Conservation (phyloP, 2,113 vertebrate genomes). For the Pseudolaguvia tuberculata region DNA sequence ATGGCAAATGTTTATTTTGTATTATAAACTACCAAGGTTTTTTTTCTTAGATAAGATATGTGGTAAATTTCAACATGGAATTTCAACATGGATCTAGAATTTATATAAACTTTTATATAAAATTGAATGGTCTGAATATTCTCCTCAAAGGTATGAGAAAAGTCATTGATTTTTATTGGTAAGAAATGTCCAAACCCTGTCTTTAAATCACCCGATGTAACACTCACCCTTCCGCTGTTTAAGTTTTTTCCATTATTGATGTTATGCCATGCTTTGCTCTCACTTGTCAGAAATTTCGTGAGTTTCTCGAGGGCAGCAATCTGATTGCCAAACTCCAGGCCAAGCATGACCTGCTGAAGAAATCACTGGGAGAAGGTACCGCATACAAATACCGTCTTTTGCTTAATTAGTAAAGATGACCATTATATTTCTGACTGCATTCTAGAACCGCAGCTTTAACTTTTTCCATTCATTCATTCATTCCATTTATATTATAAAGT, state of each 20-base stretch:
- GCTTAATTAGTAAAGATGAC: background rate
- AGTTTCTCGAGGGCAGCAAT: slow-evolving; percentile 96
- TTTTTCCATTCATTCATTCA: background rate
- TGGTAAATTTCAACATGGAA: too few relatives aligned
- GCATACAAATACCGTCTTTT: background rate
- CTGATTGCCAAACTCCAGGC: slow-evolving; percentile 98
- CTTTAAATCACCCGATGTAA: background rate
- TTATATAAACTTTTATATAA: too few relatives aligned
- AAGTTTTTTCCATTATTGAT: background rate
- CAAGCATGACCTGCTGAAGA: slow-evolving; percentile 95
- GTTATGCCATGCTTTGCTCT: slow-evolving; percentile 49
- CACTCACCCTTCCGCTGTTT: background rate
- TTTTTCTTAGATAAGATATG: too few relatives aligned
- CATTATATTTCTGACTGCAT: background rate
- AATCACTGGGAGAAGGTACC: slow-evolving; percentile 87
- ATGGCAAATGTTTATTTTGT: too few relatives aligned
- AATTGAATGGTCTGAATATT: too few relatives aligned
- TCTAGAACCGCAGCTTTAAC: background rate
- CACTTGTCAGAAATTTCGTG: slow-evolving; percentile 91
- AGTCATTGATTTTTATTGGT: too few relatives aligned
- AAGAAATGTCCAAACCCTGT: background rate
- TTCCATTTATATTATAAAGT: too few relatives aligned
- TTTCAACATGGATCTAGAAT: too few relatives aligned
- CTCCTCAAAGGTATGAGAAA: too few relatives aligned
- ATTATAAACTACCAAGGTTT: too few relatives aligned